phyloP scores from a whole-genome alignment of 1,140 invertebrate species.

The Rhopalosiphum maidis region DNA sequence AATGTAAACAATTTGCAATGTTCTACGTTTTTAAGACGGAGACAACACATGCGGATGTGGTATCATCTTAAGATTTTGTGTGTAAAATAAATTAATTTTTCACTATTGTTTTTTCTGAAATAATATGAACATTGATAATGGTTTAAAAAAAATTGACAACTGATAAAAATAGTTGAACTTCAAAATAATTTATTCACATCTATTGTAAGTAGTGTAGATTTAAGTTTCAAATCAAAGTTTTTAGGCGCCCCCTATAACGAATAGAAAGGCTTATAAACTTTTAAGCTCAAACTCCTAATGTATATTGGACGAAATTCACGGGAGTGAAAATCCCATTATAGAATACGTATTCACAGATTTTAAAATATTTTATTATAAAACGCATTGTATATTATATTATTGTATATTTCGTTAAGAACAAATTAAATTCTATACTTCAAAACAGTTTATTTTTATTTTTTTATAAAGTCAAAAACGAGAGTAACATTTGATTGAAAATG shows the following conservation, averaged over 20 bases:
- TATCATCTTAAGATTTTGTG: neutral
- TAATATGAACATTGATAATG: neutral
- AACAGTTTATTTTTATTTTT: neutral
- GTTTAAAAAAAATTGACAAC: neutral
- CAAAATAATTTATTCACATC: neutral
- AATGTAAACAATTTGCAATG: neutral
- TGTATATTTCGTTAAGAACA: neutral
- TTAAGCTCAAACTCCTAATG: conserved; percentile 32
- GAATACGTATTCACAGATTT: neutral
- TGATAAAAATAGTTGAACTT: neutral
- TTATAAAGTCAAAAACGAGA: neutral
- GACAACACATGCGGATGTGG: too few species aligned
- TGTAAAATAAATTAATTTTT: neutral
- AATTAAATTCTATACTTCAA: neutral
- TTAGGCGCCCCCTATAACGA: neutral
- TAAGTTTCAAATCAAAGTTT: conserved; percentile 40
- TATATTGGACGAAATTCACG: neutral
- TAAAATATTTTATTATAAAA: neutral
- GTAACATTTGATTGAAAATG: neutral
- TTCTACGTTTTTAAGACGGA: too few species aligned
- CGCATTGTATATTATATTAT: neutral
- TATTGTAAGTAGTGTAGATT: neutral
- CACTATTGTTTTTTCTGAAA: neutral
- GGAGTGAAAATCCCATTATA: conserved; percentile 7
- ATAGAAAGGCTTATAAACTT: conserved; percentile 22